phyloP scores from a whole-genome alignment of 2,113 vertebrate genomes.

The Hepsetus odoe region DNA sequence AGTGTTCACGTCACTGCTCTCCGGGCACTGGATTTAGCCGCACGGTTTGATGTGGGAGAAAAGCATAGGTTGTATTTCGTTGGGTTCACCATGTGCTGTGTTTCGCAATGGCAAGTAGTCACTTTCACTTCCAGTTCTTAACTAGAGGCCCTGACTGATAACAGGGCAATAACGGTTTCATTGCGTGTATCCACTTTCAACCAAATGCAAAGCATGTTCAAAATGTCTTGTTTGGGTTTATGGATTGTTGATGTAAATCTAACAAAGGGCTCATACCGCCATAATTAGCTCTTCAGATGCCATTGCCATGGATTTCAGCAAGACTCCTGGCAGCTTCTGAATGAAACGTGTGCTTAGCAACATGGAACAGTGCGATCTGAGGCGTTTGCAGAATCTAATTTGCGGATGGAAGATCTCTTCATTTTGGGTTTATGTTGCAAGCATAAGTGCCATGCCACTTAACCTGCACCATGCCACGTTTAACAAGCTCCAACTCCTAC shows the following conservation, averaged over 20 bases:
- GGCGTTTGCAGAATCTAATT: background rate
- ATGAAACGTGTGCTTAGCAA: constrained; percentile 23
- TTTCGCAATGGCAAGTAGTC: too few relatives aligned
- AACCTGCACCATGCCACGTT: background rate
- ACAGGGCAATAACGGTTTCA: background rate
- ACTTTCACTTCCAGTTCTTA: too few relatives aligned
- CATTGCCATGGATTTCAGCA: background rate
- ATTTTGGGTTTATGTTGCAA: background rate
- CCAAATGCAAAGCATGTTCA: background rate
- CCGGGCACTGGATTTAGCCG: too few relatives aligned
- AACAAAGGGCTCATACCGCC: constrained; percentile 5
- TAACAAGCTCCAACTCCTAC: background rate
- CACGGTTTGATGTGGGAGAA: too few relatives aligned
- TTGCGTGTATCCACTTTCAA: background rate
- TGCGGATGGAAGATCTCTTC: background rate
- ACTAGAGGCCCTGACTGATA: too few relatives aligned
- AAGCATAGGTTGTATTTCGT: too few relatives aligned
- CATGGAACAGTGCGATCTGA: background rate
- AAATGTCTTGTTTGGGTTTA: constrained; percentile 15
- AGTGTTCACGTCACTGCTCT: too few relatives aligned
- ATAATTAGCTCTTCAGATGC: constrained; percentile 34
- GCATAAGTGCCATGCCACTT: background rate
- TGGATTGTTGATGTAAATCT: background rate
- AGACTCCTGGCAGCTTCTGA: background rate
- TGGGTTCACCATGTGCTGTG: too few relatives aligned